Evolutionary conservation across 2,888 invertebrate species (phyloP).

Genomic region (Chrysopilus asiliformis): DNA sequence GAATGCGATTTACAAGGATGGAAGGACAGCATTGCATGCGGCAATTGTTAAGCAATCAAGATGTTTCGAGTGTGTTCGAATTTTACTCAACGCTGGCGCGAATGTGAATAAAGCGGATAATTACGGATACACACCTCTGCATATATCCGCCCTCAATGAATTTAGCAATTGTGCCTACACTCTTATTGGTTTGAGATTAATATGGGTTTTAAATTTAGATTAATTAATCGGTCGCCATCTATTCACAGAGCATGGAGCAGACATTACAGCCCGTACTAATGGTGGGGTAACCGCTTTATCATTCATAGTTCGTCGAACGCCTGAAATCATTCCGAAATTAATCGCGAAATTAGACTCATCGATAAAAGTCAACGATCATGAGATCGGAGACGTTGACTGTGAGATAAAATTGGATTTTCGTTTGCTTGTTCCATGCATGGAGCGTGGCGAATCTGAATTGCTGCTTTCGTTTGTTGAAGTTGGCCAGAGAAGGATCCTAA

Average conservation of each 20-base stretch:
- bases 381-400: conserved; percentile 74
- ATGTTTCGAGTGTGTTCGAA: conserved; percentile 51
- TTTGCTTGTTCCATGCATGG: conserved; percentile 45
- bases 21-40: conserved; percentile 65
- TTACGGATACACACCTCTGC: conserved; percentile 73
- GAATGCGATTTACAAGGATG: conserved; percentile 55
- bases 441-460: conserved; percentile 55
- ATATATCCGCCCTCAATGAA: conserved; percentile 72
- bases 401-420: conserved; percentile 57
- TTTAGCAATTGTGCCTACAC: conserved; percentile 61
- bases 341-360: conserved; percentile 58
- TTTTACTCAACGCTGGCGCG: conserved; percentile 51
- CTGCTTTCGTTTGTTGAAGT: conserved; percentile 63
- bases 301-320: conserved; percentile 72
- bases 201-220: background rate
- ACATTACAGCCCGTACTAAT: conserved; percentile 66
- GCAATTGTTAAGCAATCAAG: conserved; percentile 63
- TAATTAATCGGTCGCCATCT: too few species aligned
- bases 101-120: conserved; percentile 63
- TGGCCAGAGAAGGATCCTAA: conserved; percentile 62
- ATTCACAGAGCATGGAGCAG: conserved; percentile 55
- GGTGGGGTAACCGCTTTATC: conserved; percentile 68
- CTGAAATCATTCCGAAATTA: conserved; percentile 63
- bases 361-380: conserved; percentile 67
- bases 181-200: conserved; percentile 37